Evolutionary conservation across 2,888 invertebrate species (phyloP).

Genomic region (Seira sanloemensis): DNA sequence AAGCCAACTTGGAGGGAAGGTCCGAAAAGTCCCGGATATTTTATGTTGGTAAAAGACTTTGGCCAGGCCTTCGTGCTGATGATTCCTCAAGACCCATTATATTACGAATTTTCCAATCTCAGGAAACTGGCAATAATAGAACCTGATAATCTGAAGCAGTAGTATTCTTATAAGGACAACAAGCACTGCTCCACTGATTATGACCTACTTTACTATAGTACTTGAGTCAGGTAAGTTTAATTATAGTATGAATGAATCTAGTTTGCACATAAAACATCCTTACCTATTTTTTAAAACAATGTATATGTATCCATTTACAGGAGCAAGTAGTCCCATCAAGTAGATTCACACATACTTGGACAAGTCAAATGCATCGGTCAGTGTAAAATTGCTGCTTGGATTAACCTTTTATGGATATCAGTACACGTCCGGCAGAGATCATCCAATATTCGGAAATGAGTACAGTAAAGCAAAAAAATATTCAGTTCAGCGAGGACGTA

Average conservation of each 20-base stretch:
- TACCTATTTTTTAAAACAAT: constrained; percentile 23
- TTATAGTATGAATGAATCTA: constrained; percentile 76
- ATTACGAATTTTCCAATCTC: too few species aligned
- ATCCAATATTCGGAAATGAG: constrained; percentile 87
- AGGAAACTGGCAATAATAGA: constrained; percentile 81
- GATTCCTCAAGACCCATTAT: constrained; percentile 83
- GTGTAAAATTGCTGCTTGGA: constrained; percentile 89
- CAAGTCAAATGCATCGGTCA: constrained; percentile 80
- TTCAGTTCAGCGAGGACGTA: constrained; percentile 86
- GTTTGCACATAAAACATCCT: constrained; percentile 23
- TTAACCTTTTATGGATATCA: constrained; percentile 96
- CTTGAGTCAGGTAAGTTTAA: constrained; percentile 88
- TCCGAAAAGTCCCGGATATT: constrained; percentile 76
- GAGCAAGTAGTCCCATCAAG: constrained; percentile 91
- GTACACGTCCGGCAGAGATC: constrained; percentile 88
- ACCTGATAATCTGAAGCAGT: constrained; percentile 84
- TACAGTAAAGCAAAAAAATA: constrained; percentile 85
- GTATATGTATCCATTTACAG: constrained; percentile 76
- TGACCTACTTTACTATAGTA: constrained; percentile 99
- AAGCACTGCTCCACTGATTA: constrained; percentile 95
- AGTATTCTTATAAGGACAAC: constrained; percentile 86
- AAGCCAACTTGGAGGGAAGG: constrained; percentile 86
- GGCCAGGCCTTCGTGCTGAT: constrained; percentile 83
- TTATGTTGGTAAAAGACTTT: constrained; percentile 81
- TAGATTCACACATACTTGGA: constrained; percentile 89